A percentile compares a stretch with the other conserved stretches of the same genome.
These are phyloP conservation scores for Chironomus striatipennis DNA, from an alignment of 1,140 invertebrate genomes.

Conservation along the genomic window DNA sequence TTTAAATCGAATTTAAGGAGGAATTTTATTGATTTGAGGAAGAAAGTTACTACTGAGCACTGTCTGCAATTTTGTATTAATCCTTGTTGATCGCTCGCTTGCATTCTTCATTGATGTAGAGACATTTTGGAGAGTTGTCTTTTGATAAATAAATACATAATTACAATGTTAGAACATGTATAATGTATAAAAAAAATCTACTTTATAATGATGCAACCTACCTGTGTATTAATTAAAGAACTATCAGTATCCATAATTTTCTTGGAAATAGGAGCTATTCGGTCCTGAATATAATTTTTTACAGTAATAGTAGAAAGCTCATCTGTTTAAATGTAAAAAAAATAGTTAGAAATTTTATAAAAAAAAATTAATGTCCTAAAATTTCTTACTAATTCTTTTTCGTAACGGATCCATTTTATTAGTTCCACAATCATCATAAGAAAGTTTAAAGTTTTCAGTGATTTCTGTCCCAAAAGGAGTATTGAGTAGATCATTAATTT, in stretches of 20 bases:
- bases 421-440: too few species aligned
- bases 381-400: constrained; percentile 13
- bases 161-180: too few species aligned
- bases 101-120: not conserved
- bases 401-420: not conserved
- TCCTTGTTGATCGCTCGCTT: not conserved
- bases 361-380: not conserved
- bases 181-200: too few species aligned
- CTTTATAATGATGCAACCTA: too few species aligned
- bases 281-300: not conserved
- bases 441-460: not conserved
- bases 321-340: not conserved
- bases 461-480: not conserved
- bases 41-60: not conserved
- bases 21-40: not conserved
- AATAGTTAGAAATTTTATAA: not conserved
- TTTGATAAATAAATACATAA: too few species aligned
- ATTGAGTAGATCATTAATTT: not conserved
- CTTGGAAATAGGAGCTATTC: not conserved
- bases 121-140: constrained; percentile 7
- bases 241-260: not conserved
- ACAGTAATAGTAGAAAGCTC: not conserved
- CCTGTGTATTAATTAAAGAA: not conserved
- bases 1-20: too few species aligned
- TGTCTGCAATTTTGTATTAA: not conserved